Conservation (phyloP, 2,888 invertebrate genomes). For the Scaptomyza reducta region DNA sequence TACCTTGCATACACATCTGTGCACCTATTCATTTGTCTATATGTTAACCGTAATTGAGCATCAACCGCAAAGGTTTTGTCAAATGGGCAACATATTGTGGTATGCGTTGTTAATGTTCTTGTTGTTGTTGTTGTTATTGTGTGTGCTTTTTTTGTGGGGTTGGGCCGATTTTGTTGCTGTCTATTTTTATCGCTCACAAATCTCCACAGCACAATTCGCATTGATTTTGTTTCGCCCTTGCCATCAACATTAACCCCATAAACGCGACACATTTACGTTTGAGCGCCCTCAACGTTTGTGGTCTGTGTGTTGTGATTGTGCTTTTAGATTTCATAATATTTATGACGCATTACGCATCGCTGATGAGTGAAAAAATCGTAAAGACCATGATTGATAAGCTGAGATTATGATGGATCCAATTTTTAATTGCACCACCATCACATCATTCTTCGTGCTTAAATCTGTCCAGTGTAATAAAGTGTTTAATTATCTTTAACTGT, state of each 20-base stretch:
- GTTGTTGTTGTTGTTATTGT: conserved; percentile 22
- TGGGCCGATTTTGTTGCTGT: conserved; percentile 33
- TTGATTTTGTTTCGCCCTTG: conserved; percentile 52
- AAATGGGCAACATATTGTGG: conserved; percentile 67
- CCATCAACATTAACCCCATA: conserved; percentile 47
- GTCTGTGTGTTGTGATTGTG: conserved; percentile 3
- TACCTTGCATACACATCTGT: conserved; percentile 39
- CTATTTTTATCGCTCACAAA: conserved; percentile 57
- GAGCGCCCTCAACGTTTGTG: conserved; percentile 1
- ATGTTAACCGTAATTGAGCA: conserved; percentile 61
- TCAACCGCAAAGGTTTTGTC: conserved; percentile 39
- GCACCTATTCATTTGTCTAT: conserved; percentile 23
- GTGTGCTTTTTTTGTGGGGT: conserved; percentile 13
- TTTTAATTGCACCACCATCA: neutral
- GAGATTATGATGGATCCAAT: neutral
- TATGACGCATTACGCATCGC: conserved; percentile 31
- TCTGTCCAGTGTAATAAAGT: neutral
- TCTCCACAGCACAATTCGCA: conserved; percentile 52
- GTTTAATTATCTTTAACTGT: neutral
- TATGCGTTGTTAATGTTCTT: neutral
- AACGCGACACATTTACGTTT: conserved; percentile 21
- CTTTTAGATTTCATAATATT: conserved; percentile 29
- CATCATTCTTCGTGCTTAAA: neutral
- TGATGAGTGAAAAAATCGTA: conserved; percentile 28
- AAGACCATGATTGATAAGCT: conserved; percentile 32